Base-by-base conservation (phyloP, 1,140 invertebrate species). In the Drosophila jambulina region DNA sequence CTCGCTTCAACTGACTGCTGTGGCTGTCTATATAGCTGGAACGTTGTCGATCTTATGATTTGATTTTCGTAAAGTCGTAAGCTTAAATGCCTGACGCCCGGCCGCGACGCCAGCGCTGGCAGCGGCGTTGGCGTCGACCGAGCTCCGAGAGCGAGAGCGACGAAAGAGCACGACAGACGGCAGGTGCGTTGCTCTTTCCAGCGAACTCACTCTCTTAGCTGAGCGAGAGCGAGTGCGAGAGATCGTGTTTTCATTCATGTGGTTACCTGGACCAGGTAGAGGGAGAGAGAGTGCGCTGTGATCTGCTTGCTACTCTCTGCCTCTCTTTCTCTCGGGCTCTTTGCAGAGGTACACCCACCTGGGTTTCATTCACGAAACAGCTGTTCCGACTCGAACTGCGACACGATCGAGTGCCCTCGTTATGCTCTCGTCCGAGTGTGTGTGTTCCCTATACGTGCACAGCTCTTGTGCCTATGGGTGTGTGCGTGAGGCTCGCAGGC, bases 1-100 rank as follows among this genome's bases (percentile, higher is more conserved):
- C 21, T 23, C 23, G 46, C 25, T 56, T 45, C 34, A 25, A 42
- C 59, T 79, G 19, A 17, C 42, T 46, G 54, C 40, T 75, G 36
- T n/a, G 23, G 9, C 34, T 56, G 53, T 56, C 53, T 56, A 56
- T 40, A 43, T 69, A 43, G 61, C 56, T 72, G 62, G 88, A 92
- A 84, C 75, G 91, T 84, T 92, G 91, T 91, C 85, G 92, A 92
- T 92, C 78, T 90, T 92, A 85, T 93, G 92, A 91, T 87, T 75
- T 78, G 78, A 85, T 88, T 79, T 85, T 74, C 76, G 70, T 83
- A 75, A 80, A 80, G 87, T 76, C 91, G 79, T 80, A 81, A 91
- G 77, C 90, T 91, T 91, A 90, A 91, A 91, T 86, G 68, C 80
- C 82, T 62, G 62, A 61, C 53, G 60, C 70, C 42, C 48, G 46